phyloP scores from a whole-genome alignment of 2,888 invertebrate species.

The Actias luna region DNA sequence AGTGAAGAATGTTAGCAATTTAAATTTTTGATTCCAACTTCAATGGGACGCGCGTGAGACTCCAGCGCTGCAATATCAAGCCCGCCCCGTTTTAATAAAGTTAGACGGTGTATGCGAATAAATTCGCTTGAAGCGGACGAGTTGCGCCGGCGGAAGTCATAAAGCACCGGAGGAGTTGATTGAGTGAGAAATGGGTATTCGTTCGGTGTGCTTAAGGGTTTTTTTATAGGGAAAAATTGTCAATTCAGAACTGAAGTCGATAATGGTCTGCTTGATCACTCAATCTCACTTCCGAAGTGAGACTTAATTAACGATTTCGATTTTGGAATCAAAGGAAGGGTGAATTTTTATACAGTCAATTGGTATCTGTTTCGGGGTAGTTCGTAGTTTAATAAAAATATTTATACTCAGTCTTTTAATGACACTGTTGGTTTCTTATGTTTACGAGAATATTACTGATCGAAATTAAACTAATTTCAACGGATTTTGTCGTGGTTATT shows the following conservation, averaged over 20 bases:
- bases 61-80: conserved; percentile 55
- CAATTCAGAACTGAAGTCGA: conserved; percentile 26
- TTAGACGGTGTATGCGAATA: conserved; percentile 47
- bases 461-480: too few species aligned
- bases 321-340: conserved; percentile 30
- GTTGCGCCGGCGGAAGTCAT: conserved; percentile 50
- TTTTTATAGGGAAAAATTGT: conserved; percentile 68
- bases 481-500: too few species aligned
- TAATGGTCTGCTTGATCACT: conserved; percentile 10
- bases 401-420: too few species aligned
- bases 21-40: conserved; percentile 71
- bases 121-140: conserved; percentile 49
- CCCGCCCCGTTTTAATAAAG: conserved; percentile 54
- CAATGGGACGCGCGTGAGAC: conserved; percentile 45
- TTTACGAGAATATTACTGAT: too few species aligned
- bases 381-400: too few species aligned
- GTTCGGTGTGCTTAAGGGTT: conserved; percentile 40
- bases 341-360: conserved; percentile 2
- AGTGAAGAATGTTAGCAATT: conserved; percentile 67
- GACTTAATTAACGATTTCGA: conserved; percentile 53
- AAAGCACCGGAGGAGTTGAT: conserved; percentile 41
- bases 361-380: not conserved
- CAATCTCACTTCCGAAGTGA: conserved; percentile 32
- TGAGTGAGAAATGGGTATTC: conserved; percentile 45
- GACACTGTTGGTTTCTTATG: too few species aligned